Percentiles rank a stretch among this genome's conserved stretches.
phyloP scores from a whole-genome alignment of 2,113 vertebrate genomes.

The Rhea americana region DNA sequence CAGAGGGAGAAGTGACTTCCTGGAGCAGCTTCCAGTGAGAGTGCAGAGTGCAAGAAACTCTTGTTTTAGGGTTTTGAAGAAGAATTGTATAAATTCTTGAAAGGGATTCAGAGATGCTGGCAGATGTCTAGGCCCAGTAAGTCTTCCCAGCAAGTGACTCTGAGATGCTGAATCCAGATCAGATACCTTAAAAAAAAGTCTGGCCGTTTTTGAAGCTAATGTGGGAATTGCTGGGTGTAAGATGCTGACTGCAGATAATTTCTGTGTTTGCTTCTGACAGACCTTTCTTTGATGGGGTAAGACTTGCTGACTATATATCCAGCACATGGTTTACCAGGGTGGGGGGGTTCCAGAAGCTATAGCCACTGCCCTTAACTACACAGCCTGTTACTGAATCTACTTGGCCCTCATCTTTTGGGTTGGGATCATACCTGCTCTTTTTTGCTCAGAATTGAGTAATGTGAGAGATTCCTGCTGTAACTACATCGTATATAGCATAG shows the following conservation, averaged over 20 bases:
- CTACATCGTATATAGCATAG: not conserved
- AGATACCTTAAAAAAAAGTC: not conserved
- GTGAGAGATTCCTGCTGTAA: not conserved
- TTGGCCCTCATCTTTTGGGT: not conserved
- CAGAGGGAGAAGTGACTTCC: not conserved
- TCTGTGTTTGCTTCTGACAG: not conserved
- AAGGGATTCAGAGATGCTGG: not conserved
- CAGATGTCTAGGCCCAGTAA: not conserved
- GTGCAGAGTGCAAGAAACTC: not conserved
- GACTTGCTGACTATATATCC: not conserved
- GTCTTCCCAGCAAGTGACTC: not conserved
- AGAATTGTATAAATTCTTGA: not conserved
- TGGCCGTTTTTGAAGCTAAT: not conserved
- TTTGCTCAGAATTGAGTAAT: not conserved
- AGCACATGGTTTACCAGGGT: not conserved
- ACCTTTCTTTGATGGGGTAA: not conserved
- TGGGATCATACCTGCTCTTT: not conserved
- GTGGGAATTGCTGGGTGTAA: not conserved
- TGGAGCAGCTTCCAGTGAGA: not conserved
- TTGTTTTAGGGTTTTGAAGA: not conserved
- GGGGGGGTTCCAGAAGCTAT: not conserved
- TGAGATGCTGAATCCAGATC: not conserved
- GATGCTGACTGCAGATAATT: not conserved
- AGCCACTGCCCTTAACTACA: not conserved
- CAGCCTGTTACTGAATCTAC: not conserved